Evolutionary conservation across 37 sponge, comb jelly and placozoan species (phyloP).

Genomic region (Beroe forskalii): DNA sequence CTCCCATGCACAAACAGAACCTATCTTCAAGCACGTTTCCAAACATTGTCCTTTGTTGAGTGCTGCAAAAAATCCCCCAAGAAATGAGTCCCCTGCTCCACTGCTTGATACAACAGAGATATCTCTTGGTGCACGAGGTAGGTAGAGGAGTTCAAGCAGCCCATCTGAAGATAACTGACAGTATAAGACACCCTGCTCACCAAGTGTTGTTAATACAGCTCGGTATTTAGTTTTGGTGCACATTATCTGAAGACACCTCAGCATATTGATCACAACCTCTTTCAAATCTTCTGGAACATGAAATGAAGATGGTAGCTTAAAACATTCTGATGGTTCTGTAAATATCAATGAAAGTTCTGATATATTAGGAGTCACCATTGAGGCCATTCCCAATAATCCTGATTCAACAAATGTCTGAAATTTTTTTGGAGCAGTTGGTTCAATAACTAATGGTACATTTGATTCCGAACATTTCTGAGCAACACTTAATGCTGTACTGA

Average conservation of each 20-base stretch:
- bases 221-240: neutral
- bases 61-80: conserved; percentile 34
- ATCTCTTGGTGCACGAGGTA: neutral
- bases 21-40: conserved; percentile 1
- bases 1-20: conserved; percentile 16
- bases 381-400: neutral
- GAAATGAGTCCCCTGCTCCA: conserved; percentile 52
- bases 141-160: neutral
- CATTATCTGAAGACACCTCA: neutral
- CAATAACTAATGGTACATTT: conserved; percentile 13
- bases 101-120: neutral
- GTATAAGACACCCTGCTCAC: conserved; percentile 77
- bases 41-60: neutral
- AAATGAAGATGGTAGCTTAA: neutral
- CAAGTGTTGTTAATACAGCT: conserved; percentile 76
- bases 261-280: neutral
- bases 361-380: conserved; percentile 5
- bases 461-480: neutral
- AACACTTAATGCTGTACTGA: neutral
- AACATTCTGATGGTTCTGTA: neutral
- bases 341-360: neutral
- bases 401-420: conserved; percentile 11
- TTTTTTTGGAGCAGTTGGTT: conserved; percentile 53
- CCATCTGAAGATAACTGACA: neutral
- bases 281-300: neutral